Conservation (phyloP, 2,113 vertebrate species). For the Cyanoramphus novaezelandiae region DNA sequence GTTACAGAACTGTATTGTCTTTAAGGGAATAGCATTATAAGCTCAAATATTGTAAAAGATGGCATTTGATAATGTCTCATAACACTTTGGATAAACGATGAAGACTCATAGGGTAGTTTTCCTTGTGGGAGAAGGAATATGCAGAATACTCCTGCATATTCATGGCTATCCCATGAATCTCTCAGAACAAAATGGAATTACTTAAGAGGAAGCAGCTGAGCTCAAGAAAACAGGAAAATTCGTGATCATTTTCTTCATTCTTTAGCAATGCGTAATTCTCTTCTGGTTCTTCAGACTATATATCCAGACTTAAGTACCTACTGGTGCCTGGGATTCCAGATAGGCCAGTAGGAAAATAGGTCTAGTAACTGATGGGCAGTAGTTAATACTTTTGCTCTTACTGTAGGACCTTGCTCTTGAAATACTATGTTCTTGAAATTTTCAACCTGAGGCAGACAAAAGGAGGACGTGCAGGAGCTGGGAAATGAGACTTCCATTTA, state of each 20-base stretch:
- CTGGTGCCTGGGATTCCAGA: background rate
- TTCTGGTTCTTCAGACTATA: background rate
- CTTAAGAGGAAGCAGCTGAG: background rate
- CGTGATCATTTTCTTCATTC: background rate
- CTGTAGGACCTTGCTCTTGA: background rate
- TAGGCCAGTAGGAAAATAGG: background rate
- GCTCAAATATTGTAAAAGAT: background rate
- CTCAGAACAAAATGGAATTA: background rate
- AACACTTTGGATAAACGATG: background rate
- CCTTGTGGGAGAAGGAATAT: background rate
- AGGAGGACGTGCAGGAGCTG: accelerated
- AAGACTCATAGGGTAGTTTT: background rate
- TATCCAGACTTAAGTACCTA: background rate
- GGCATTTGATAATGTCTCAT: background rate
- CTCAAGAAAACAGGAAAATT: background rate
- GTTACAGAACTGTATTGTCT: background rate
- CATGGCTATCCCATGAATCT: background rate
- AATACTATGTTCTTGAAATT: background rate
- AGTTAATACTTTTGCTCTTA: background rate
- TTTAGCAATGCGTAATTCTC: background rate
- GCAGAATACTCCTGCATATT: background rate
- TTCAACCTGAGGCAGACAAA: background rate
- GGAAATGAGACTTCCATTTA: background rate
- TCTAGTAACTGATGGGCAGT: background rate
- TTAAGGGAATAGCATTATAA: background rate